Conservation (phyloP, 2,113 vertebrate species). For the Epinephelus lanceolatus region DNA sequence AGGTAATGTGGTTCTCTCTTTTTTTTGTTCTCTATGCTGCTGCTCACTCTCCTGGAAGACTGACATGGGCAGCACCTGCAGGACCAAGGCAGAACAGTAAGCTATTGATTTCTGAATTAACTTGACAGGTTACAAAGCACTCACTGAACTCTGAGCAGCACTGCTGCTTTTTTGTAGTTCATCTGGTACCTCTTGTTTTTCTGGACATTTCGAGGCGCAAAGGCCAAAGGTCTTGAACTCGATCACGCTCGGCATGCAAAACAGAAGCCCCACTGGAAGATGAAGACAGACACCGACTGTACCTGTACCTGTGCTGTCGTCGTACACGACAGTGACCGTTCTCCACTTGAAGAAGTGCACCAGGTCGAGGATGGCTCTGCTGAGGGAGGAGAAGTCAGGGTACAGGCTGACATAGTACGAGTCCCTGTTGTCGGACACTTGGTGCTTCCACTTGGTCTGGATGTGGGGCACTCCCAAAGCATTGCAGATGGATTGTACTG, state of each 20-base stretch:
- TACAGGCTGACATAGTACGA: conserved; percentile 98
- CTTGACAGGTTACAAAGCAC: conserved; percentile 80
- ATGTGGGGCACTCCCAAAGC: conserved; percentile 90
- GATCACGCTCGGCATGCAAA: conserved; percentile 28
- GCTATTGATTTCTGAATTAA: conserved; percentile 84
- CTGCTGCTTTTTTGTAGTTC: conserved; percentile 49
- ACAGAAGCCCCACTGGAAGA: background rate
- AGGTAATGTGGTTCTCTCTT: conserved; percentile 71
- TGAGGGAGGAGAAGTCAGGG: conserved; percentile 97
- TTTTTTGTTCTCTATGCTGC: conserved; percentile 29
- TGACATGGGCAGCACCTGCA: conserved; percentile 77
- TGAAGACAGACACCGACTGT: conserved; percentile 57
- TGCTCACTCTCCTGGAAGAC: conserved; percentile 76
- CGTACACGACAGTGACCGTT: conserved; percentile 89
- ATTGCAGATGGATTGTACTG: conserved; percentile 86
- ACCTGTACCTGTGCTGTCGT: conserved; percentile 97
- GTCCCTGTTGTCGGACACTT: conserved; percentile 97
- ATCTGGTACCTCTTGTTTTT: conserved; percentile 35
- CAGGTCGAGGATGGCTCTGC: conserved; percentile 96
- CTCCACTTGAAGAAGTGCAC: conserved; percentile 99
- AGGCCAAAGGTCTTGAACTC: background rate
- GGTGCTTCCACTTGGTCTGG: conserved; percentile 98
- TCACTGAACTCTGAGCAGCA: conserved; percentile 62
- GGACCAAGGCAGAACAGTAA: conserved; percentile 74
- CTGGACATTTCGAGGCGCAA: conserved; percentile 31